Evolutionary conservation across 2,888 invertebrate species (phyloP).

Genomic region (Xanthia togata): DNA sequence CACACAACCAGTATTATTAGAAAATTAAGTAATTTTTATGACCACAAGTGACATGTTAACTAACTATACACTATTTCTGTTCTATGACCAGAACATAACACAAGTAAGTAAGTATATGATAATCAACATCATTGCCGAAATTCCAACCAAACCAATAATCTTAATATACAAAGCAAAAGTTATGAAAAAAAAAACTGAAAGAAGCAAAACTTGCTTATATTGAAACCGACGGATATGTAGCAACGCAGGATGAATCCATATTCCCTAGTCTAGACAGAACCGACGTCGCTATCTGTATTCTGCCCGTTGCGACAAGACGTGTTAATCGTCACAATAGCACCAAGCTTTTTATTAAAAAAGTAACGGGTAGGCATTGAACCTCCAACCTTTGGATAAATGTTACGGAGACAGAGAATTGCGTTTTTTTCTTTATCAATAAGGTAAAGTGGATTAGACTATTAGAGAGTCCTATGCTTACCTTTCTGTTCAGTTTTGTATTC

Average conservation of each 20-base stretch:
- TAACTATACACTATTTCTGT: neutral
- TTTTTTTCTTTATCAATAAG: constrained; percentile 48
- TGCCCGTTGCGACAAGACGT: constrained; percentile 62
- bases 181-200: constrained; percentile 34
- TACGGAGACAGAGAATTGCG: constrained; percentile 33
- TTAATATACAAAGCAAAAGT: neutral
- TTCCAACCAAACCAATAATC: neutral
- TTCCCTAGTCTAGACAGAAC: constrained; percentile 63
- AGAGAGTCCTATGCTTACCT: constrained; percentile 14
- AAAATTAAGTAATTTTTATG: neutral
- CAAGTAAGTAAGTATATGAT: neutral
- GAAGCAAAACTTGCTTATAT: constrained; percentile 53
- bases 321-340: constrained; percentile 66
- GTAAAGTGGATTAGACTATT: constrained; percentile 24
- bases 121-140: neutral
- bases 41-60: neutral
- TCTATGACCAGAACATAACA: neutral
- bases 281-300: constrained; percentile 64
- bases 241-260: constrained; percentile 59
- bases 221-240: constrained; percentile 61
- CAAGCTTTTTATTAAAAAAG: constrained; percentile 66
- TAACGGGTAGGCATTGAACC: constrained; percentile 62
- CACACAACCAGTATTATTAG: neutral
- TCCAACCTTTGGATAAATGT: constrained; percentile 53
- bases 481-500: constrained; percentile 10